Conservation (phyloP, 2,113 vertebrate species). For the Colossoma macropomum region DNA sequence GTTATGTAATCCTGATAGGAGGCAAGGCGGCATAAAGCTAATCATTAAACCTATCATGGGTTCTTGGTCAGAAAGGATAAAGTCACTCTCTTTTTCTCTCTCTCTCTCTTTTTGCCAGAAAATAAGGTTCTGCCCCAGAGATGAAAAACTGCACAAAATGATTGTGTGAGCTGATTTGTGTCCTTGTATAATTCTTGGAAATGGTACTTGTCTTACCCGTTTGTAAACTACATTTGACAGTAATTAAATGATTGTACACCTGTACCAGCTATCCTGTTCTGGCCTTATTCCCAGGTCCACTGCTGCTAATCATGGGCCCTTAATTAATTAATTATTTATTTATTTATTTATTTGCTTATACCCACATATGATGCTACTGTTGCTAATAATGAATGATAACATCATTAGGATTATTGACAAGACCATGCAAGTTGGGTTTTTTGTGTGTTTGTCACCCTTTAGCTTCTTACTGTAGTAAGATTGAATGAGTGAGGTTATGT, state of each 20-base stretch:
- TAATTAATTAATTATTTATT: conserved; percentile 50
- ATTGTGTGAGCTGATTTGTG: conserved; percentile 87
- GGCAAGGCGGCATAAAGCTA: not conserved
- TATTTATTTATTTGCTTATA: too few relatives aligned
- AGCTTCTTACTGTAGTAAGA: too few relatives aligned
- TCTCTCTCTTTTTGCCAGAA: conserved; percentile 18
- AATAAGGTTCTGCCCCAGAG: conserved; percentile 73
- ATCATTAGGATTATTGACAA: too few relatives aligned
- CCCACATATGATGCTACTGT: too few relatives aligned
- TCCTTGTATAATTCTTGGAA: conserved; percentile 91
- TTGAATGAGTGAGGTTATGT: too few relatives aligned
- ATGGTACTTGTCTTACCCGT: conserved; percentile 93
- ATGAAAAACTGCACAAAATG: conserved; percentile 80
- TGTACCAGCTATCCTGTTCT: conserved; percentile 53
- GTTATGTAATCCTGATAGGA: not conserved
- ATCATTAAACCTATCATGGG: not conserved
- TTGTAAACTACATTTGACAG: conserved; percentile 97
- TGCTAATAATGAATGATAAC: too few relatives aligned
- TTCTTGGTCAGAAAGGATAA: not conserved
- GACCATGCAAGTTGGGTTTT: too few relatives aligned
- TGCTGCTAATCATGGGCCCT: not conserved
- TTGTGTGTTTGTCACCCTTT: too few relatives aligned
- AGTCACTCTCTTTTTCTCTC: not conserved
- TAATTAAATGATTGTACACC: conserved; percentile 92
- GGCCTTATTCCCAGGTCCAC: conserved; percentile 49